These are phyloP conservation scores for Zaprionus gabonicus DNA, from an alignment of 1,140 invertebrate species.

Conservation along the genomic window DNA sequence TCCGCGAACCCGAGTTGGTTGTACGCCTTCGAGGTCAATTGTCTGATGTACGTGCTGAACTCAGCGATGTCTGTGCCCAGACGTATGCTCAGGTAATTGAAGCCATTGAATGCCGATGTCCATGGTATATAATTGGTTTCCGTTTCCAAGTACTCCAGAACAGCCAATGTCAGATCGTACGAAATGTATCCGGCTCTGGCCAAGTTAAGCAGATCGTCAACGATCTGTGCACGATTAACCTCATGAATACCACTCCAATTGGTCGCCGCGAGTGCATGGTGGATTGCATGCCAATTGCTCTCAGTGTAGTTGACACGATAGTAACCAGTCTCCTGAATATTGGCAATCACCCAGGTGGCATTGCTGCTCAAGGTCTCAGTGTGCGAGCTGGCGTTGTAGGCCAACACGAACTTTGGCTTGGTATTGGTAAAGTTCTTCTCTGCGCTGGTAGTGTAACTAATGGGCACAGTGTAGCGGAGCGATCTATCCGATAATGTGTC, in stretches of 20 bases:
- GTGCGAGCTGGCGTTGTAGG: conserved; percentile 14
- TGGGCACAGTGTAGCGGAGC: conserved; percentile 87
- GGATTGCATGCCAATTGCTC: conserved; percentile 88
- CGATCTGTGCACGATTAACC: conserved; percentile 91
- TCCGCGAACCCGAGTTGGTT: conserved; percentile 69
- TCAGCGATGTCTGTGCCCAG: conserved; percentile 62
- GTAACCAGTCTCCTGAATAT: conserved; percentile 89
- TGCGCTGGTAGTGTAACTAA: conserved; percentile 86
- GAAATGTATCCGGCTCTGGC: conserved; percentile 84
- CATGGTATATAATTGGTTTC: conserved; percentile 89
- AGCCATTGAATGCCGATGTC: conserved; percentile 86
- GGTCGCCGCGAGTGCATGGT: conserved; percentile 85
- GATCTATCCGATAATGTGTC: conserved; percentile 45
- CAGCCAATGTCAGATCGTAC: conserved; percentile 86
- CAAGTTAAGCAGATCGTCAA: conserved; percentile 91
- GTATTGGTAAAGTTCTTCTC: conserved; percentile 86
- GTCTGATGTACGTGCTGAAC: conserved; percentile 66
- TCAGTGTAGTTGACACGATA: conserved; percentile 93
- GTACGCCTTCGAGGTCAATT: conserved; percentile 66
- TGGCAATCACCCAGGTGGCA: conserved; percentile 88
- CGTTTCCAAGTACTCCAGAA: conserved; percentile 86
- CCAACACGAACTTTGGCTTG: conserved; percentile 84
- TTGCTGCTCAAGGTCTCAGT: background rate
- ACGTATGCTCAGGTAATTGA: conserved; percentile 79
- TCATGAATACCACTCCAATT: conserved; percentile 87